Evolutionary conservation across 2,797 vertebrate genomes (phyloP).

Genomic region (Xenentodon cancila): DNA sequence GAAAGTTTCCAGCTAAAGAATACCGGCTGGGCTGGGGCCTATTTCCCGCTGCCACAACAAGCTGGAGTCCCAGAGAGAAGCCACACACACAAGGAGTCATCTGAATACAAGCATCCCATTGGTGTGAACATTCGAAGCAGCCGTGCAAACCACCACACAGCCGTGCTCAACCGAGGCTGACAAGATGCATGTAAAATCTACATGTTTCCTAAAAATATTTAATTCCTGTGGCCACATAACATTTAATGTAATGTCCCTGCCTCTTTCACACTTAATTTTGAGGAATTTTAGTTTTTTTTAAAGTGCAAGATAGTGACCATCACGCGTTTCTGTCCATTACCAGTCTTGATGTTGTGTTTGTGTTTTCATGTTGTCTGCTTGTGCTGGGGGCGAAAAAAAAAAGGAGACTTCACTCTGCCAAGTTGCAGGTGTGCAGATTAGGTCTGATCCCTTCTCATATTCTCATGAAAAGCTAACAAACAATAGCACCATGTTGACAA

Average conservation of each 20-base stretch:
- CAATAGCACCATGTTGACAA: conserved; percentile 77
- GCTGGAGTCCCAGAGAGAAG: too few relatives aligned
- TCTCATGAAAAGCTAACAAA: conserved; percentile 82
- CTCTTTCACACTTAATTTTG: conserved; percentile 20
- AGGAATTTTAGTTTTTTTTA: conserved; percentile 55
- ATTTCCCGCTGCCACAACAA: too few relatives aligned
- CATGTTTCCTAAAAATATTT: neutral
- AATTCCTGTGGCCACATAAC: neutral
- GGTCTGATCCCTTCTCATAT: conserved; percentile 68
- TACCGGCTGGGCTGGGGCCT: neutral
- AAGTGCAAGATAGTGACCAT: conserved; percentile 59
- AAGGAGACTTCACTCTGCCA: conserved; percentile 52
- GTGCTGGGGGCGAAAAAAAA: conserved; percentile 25
- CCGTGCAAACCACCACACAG: too few relatives aligned
- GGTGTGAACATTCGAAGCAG: too few relatives aligned
- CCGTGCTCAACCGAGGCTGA: too few relatives aligned
- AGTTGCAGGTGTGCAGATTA: conserved; percentile 79
- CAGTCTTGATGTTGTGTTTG: conserved; percentile 17
- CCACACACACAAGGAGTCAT: too few relatives aligned
- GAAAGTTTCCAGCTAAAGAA: conserved; percentile 8
- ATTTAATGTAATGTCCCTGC: conserved; percentile 1
- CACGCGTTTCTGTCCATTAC: neutral
- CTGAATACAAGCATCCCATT: too few relatives aligned
- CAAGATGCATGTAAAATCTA: neutral
- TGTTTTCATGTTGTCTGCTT: conserved; percentile 37